Conservation (phyloP, 2,888 invertebrate species). For the Listrodromus nycthemerus region DNA sequence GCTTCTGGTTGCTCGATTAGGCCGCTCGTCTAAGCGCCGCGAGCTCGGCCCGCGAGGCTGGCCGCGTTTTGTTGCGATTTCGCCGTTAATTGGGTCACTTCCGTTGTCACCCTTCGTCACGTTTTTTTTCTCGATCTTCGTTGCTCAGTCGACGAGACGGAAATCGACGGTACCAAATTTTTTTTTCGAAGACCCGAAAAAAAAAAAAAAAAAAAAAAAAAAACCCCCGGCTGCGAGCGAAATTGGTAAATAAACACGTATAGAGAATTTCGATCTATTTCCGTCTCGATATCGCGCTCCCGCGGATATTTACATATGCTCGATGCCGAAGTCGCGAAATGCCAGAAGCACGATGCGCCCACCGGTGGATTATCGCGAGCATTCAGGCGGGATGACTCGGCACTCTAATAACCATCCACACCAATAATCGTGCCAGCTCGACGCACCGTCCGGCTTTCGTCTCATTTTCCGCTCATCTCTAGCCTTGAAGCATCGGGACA, state of each 20-base stretch:
- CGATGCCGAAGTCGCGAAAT: slow-evolving; percentile 38
- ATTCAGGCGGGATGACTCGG: slow-evolving; percentile 37
- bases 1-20: slow-evolving; percentile 77
- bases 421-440: slow-evolving; percentile 77
- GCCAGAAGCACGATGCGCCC: slow-evolving; percentile 47
- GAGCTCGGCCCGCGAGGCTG: slow-evolving; percentile 74
- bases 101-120: slow-evolving; percentile 74
- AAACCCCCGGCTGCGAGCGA: not conserved
- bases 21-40: slow-evolving; percentile 71
- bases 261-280: slow-evolving; percentile 19
- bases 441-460: slow-evolving; percentile 74
- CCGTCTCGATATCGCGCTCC: slow-evolving; percentile 9
- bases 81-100: slow-evolving; percentile 82
- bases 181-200: not conserved
- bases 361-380: slow-evolving; percentile 17
- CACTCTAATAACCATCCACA: slow-evolving; percentile 75
- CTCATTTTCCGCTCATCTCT: slow-evolving; percentile 77
- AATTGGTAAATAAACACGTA: not conserved
- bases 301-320: slow-evolving; percentile 54
- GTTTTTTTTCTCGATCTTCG: not conserved
- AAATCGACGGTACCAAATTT: not conserved
- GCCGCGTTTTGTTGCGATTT: slow-evolving; percentile 82
- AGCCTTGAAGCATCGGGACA: slow-evolving; percentile 72
- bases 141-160: not conserved
- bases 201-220: too few species aligned